Percentiles rank a stretch among this genome's conserved stretches.
phyloP scores from a whole-genome alignment of 2,113 vertebrate genomes.

The Rhombomys opimus region DNA sequence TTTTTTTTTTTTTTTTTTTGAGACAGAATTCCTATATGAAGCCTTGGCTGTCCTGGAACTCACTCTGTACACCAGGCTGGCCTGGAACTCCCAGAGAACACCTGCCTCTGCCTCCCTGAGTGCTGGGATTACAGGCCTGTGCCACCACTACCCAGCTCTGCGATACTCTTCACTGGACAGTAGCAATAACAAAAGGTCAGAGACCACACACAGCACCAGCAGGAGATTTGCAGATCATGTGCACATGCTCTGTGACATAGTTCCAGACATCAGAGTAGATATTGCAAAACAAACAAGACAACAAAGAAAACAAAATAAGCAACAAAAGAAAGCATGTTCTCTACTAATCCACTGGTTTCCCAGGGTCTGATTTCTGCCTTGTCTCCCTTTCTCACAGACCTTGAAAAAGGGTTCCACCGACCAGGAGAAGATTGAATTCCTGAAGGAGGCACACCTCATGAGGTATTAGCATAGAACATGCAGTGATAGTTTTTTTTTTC shows the following conservation, averaged over 20 bases:
- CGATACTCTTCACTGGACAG: not conserved
- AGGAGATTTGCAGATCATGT: not conserved
- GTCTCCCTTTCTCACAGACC: constrained; percentile 83
- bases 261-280: not conserved
- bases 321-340: not conserved
- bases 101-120: no score
- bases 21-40: no score
- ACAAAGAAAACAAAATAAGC: not conserved
- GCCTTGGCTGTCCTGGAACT: no score
- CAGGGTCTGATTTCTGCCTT: constrained; percentile 52
- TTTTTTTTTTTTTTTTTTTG: no score
- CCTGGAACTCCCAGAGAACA: no score
- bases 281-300: not conserved
- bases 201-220: not conserved
- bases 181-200: not conserved
- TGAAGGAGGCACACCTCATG: constrained; percentile 91
- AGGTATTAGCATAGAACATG: constrained; percentile 81
- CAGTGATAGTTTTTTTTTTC: not conserved
- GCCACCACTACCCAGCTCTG: not conserved
- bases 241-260: not conserved
- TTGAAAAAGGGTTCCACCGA: constrained; percentile 88
- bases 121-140: no score
- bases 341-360: not conserved
- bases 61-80: no score
- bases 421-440: constrained; percentile 88